These are phyloP conservation scores for Corythucha ciliata DNA, from an alignment of 2,888 invertebrate species.

Conservation along the genomic window DNA sequence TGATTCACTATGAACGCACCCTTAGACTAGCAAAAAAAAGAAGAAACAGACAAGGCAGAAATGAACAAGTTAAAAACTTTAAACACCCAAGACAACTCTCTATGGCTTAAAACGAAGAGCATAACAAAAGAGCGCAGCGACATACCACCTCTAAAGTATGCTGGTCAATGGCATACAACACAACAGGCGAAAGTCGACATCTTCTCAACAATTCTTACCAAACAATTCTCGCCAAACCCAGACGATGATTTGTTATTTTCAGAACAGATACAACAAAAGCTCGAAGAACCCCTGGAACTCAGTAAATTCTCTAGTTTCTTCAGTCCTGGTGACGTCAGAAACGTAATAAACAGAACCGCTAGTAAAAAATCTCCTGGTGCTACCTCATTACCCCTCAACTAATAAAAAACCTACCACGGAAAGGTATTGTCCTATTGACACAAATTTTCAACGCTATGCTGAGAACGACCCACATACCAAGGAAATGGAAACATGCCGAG, in stretches of 20 bases:
- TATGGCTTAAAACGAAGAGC: slow-evolving; percentile 3
- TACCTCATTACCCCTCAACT: neutral
- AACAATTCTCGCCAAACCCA: slow-evolving; percentile 7
- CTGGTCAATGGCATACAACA: slow-evolving; percentile 10
- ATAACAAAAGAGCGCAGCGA: neutral
- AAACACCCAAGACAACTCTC: neutral
- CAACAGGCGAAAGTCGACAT: slow-evolving; percentile 6
- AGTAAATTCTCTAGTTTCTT: neutral
- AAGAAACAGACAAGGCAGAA: slow-evolving; percentile 8
- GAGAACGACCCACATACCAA: too few relatives aligned
- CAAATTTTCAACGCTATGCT: too few relatives aligned
- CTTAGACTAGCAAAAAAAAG: slow-evolving; percentile 1
- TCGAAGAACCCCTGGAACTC: slow-evolving; percentile 1
- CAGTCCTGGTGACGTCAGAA: neutral
- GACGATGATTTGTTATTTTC: slow-evolving; percentile 2
- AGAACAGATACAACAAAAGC: slow-evolving; percentile 2
- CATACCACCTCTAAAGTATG: neutral
- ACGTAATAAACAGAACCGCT: neutral
- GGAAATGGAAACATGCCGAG: too few relatives aligned
- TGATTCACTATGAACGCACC: too few relatives aligned
- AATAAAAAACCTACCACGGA: too few relatives aligned
- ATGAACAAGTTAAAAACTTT: slow-evolving; percentile 8
- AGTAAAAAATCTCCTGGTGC: neutral
- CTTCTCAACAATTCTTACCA: slow-evolving; percentile 6
- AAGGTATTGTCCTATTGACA: too few relatives aligned